Conservation (phyloP, 2,113 vertebrate genomes). For the Cettia cetti region DNA sequence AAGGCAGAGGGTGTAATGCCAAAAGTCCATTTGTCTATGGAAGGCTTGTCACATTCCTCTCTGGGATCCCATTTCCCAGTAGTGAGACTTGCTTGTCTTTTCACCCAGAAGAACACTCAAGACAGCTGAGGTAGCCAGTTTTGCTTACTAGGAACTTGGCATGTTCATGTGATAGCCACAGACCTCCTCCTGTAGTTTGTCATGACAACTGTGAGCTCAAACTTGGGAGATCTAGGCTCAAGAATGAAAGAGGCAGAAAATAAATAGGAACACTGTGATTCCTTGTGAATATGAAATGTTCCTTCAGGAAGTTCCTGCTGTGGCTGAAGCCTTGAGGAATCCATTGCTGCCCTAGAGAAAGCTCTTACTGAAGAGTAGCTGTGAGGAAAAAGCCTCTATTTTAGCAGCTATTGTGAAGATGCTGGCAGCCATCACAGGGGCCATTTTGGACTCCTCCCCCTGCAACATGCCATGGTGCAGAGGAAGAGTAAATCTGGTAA, state of each 20-base stretch:
- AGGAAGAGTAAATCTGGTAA: background rate
- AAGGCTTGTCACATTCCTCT: background rate
- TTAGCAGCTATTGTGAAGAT: background rate
- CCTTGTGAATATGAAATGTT: background rate
- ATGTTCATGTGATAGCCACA: background rate
- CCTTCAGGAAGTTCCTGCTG: background rate
- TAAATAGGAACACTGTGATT: background rate
- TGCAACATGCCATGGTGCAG: conserved; percentile 32
- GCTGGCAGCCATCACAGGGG: background rate
- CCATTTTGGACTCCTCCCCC: conserved; percentile 33
- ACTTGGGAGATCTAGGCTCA: background rate
- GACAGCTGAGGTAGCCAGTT: background rate
- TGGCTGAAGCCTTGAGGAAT: background rate
- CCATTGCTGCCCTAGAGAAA: background rate
- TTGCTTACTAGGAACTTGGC: background rate
- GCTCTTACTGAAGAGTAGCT: background rate
- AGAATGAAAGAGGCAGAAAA: background rate
- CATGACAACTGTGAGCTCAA: background rate
- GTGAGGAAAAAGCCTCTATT: background rate
- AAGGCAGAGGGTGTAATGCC: background rate
- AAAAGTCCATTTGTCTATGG: background rate
- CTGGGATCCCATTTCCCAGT: background rate
- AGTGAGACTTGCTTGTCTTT: background rate
- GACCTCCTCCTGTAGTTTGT: background rate
- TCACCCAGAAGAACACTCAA: background rate